Evolutionary conservation across 2,113 vertebrate species (phyloP), one percentile per base, ranked within the genome.

Genomic region (Tautogolabrus adspersus): DNA sequence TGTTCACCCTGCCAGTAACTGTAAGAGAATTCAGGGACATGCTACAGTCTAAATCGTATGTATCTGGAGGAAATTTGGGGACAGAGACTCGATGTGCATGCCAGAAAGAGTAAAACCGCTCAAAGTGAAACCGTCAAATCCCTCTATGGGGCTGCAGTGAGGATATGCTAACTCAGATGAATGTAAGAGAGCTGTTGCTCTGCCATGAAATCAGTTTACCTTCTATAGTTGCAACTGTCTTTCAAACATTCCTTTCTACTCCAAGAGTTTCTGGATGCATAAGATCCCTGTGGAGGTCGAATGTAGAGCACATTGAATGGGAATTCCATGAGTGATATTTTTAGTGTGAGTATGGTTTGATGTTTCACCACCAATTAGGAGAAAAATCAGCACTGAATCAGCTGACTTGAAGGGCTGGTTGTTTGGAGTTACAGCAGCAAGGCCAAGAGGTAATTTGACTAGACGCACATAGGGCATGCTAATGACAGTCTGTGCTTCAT

Each of bases 381-480:
- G 44, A 11, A 42, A 63, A 88, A 88, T 59, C 63, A 77, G 75
- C 77, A 75, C 91, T 84, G 89, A 89, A 91, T 90, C 90, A 90
- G 89, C 72, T 83, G 85, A 87, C 84, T 86, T 82, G 79, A 87
- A 87, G 83, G 42, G 69, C 66, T 81, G 66, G 83, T 85, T 87
- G 89, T 87, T 85, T 90, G 73, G 76, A 86, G 66, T 80, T 40
- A 19, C 51, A 85, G 78, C 65, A 54, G 74, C 74, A 60, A 89
- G 79, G 77, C 73, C 79, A 69, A 88, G 84, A 86, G 89, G 73
- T 81, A 82, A 91, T 91, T 91, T 91, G 82, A 89, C 89, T 76
- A 79, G 83, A 85, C 78, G 84, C 83, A 81, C 86, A 75, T 61
- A 67, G 84, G 60, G 87, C 83, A 93, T 88, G 89, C 81, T 92